A percentile compares a stretch with the other conserved stretches of the same genome.
These are phyloP conservation scores for Peromyscus attwateri DNA, from an alignment of 2,797 vertebrate genomes.

Conservation along the genomic window DNA sequence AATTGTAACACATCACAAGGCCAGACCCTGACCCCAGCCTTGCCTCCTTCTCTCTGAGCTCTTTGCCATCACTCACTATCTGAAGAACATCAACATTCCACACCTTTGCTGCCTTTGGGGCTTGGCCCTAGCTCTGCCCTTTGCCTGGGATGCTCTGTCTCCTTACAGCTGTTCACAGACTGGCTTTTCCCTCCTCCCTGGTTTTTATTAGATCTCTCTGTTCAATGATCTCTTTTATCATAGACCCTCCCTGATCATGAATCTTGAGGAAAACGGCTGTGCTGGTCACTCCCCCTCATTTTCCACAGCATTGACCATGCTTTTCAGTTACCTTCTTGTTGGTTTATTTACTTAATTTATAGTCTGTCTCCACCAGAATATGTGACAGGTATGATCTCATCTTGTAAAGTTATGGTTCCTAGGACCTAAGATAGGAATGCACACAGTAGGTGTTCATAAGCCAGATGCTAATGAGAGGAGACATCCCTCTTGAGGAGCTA, in stretches of 20 bases:
- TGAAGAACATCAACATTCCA: neutral
- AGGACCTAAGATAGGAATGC: neutral
- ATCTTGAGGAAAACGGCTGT: neutral
- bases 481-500: neutral
- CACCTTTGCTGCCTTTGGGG: neutral
- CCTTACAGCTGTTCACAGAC: neutral
- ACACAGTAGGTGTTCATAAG: neutral
- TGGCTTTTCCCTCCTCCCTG: neutral
- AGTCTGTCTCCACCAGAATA: neutral
- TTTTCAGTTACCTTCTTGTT: neutral
- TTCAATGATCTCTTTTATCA: neutral
- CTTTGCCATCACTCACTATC: neutral
- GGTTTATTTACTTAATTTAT: neutral
- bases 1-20: conserved; percentile 27
- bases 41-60: neutral
- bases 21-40: neutral
- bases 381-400: neutral
- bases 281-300: neutral
- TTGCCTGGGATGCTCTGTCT: neutral
- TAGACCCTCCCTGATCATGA: neutral
- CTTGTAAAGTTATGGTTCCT: neutral
- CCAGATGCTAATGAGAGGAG: neutral
- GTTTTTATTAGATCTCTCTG: neutral
- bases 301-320: neutral
- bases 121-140: neutral